phyloP scores from a whole-genome alignment of 2,797 vertebrate genomes.

The Aplochiton taeniatus region DNA sequence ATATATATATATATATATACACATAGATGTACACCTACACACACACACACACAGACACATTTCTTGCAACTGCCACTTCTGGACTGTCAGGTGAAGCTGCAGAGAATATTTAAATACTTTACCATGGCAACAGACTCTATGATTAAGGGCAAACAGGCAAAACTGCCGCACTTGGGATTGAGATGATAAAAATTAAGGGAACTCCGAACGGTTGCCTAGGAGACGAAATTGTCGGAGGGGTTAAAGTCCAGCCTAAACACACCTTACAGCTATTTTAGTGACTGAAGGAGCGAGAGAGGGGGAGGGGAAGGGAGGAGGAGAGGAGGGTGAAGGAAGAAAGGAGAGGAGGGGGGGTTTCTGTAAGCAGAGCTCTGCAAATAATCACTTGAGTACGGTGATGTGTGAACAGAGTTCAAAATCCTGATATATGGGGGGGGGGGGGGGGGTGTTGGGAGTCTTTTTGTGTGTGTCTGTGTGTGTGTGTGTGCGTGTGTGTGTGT shows the following conservation, averaged over 20 bases:
- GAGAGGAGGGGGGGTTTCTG: constrained; percentile 21
- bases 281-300: constrained; percentile 35
- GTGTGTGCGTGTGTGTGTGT: constrained; percentile 6
- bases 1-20: no score
- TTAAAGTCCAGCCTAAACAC: constrained; percentile 78
- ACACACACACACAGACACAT: background rate
- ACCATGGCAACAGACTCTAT: constrained; percentile 78
- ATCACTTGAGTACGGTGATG: constrained; percentile 53
- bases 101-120: constrained; percentile 74
- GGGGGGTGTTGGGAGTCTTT: constrained; percentile 11
- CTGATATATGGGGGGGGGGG: constrained; percentile 20
- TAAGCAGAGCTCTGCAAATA: constrained; percentile 59
- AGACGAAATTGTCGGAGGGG: constrained; percentile 63
- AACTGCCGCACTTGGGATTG: constrained; percentile 71
- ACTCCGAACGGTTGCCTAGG: constrained; percentile 71
- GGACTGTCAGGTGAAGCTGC: constrained; percentile 61
- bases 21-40: background rate
- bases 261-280: constrained; percentile 78
- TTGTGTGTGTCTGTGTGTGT: constrained; percentile 24
- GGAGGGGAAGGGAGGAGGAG: constrained; percentile 27
- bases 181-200: constrained; percentile 77
- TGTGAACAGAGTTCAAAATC: constrained; percentile 69
- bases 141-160: constrained; percentile 70
- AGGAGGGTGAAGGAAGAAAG: constrained; percentile 1
- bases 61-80: constrained; percentile 48